phyloP scores from a whole-genome alignment of 2,113 vertebrate genomes.

The Bos indicus region DNA sequence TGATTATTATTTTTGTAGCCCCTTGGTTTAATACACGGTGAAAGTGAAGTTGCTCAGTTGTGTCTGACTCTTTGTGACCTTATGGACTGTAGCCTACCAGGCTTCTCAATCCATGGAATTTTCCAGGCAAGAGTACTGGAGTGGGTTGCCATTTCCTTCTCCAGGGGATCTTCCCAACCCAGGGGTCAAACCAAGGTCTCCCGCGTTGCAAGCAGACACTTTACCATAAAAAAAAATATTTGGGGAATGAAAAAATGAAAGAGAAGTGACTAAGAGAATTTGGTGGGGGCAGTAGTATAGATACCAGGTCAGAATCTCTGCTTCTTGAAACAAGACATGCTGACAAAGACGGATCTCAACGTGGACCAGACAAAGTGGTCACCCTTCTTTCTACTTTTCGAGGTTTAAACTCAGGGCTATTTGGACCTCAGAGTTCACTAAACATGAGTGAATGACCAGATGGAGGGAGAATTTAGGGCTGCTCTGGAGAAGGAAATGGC shows the following conservation, averaged over 20 bases:
- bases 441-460: neutral
- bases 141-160: neutral
- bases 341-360: neutral
- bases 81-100: neutral
- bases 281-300: neutral
- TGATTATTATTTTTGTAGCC: neutral
- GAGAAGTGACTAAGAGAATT: neutral
- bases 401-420: neutral
- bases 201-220: neutral
- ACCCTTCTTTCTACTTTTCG: neutral
- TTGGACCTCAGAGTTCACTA: neutral
- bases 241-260: neutral
- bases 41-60: neutral
- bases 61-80: neutral
- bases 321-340: neutral
- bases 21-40: neutral
- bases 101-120: neutral
- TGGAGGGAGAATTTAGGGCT: neutral
- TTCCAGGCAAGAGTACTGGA: neutral
- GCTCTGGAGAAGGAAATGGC: neutral
- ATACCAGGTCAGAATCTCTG: neutral
- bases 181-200: neutral
- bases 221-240: neutral
- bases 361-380: neutral
- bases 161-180: neutral